Evolutionary conservation across 2,888 invertebrate species (phyloP).

Genomic region (Ypsolopha scabrella): DNA sequence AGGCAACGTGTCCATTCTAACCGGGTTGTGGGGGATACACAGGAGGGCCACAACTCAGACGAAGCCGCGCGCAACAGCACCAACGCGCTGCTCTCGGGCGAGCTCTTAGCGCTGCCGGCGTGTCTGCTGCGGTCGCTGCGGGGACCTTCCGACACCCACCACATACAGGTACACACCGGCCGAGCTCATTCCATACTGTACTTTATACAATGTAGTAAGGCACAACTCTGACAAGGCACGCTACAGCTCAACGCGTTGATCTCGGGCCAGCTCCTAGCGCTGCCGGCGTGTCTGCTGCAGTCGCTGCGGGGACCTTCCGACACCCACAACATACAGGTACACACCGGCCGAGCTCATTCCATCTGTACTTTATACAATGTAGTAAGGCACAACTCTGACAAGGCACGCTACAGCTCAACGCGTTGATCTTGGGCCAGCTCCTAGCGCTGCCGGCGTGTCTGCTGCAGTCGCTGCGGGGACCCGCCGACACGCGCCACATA

Average conservation of each 20-base stretch:
- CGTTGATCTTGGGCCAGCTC: conserved; percentile 79
- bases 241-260: conserved; percentile 84
- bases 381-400: conserved; percentile 32
- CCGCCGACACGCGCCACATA: conserved; percentile 42
- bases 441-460: conserved; percentile 66
- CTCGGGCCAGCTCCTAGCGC: conserved; percentile 75
- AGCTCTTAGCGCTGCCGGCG: conserved; percentile 72
- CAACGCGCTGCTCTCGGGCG: conserved; percentile 81
- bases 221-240: conserved; percentile 67
- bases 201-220: neutral
- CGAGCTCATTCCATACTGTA: too few species aligned
- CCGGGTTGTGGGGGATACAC: neutral
- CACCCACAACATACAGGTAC: conserved; percentile 48
- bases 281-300: conserved; percentile 62
- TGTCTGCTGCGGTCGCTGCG: conserved; percentile 46
- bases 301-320: conserved; percentile 40
- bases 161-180: conserved; percentile 36
- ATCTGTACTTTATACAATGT: too few species aligned
- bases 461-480: conserved; percentile 46
- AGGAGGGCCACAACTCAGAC: conserved; percentile 20
- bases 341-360: too few species aligned
- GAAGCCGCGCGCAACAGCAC: conserved; percentile 83
- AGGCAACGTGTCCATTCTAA: neutral
- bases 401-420: conserved; percentile 83
- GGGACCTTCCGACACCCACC: conserved; percentile 39